Base-by-base conservation (phyloP, 2,888 invertebrate species). In the Gastracanthus pulcherrimus region DNA sequence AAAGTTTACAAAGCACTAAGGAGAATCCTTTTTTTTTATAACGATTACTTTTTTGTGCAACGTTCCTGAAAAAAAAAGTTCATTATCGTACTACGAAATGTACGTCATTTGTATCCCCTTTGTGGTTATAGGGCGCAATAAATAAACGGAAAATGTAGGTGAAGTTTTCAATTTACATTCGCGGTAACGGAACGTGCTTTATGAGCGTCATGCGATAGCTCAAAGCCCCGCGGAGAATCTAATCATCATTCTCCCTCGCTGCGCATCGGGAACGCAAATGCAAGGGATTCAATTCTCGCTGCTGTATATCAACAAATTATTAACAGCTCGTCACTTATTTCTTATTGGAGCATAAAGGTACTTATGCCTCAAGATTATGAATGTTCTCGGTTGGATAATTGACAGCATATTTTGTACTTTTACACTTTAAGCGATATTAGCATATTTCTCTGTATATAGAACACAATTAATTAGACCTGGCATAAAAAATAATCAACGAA, bases 121-220 rank as follows among this genome's bases (percentile, higher is more conserved):
- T 51, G 62, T 51, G 69, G 51, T 55, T 51, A 41, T 51, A 34
- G 23, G 41, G 13, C 69, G 62, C 31, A 41, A 64, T 75, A 62
- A 74, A 69, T 26, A 48, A 31, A 36, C n/a, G 34, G 26, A 31
- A 60, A 45, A 80, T 75, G 36, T 62, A 75, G 80, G 74, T 80
- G 60, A 72, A 67, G 66, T 69, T 67, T 66, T 60, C 48, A 48
- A 58, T 72, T 74, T 74, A 16, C 60, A 41, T 9, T 55, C 41
- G 19, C 16, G 45, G 41, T 74, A 55, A 66, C 67, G 51, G 34
- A 67, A 60, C 13, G 26, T 31, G 11, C 41, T 74, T 80, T 67
- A 67, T n/a, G n/a, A n/a, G n/a, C n/a, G n/a, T n/a, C n/a, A n/a
- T n/a, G n/a, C 60, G 31, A 62, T 77, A 77, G 48, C 67, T 69